These are phyloP conservation scores for Accipiter cooperii DNA, from an alignment of 2,113 vertebrate species.

Conservation along the genomic window DNA sequence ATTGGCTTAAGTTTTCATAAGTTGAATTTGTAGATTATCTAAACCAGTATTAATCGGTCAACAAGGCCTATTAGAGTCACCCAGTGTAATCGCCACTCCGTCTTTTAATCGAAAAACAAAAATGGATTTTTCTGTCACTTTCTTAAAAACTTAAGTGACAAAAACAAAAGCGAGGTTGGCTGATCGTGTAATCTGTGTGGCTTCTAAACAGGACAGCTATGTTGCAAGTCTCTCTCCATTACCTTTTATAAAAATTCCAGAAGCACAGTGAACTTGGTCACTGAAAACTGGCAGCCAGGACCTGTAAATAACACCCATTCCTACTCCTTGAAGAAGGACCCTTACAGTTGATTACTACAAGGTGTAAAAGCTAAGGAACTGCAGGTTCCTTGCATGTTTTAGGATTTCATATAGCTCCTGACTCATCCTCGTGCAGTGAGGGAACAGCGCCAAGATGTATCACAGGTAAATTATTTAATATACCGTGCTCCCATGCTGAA, in stretches of 20 bases:
- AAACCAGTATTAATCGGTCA: background rate
- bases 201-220: background rate
- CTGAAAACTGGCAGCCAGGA: background rate
- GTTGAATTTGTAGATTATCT: background rate
- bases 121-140: background rate
- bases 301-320: background rate
- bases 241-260: background rate
- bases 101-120: background rate
- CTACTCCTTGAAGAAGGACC: background rate
- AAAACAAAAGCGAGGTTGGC: background rate
- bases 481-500: background rate
- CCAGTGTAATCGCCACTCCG: background rate
- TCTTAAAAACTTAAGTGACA: background rate
- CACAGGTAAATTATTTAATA: background rate
- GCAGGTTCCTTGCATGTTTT: background rate
- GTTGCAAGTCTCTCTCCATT: background rate
- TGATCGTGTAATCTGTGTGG: background rate
- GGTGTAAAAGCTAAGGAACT: background rate
- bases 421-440: background rate
- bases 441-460: background rate
- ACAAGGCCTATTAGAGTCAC: background rate
- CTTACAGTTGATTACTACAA: background rate
- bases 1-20: background rate
- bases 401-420: background rate
- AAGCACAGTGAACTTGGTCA: background rate